Evolutionary conservation across 2,113 vertebrate species (phyloP).

Genomic region (Lophotis ruficrista): DNA sequence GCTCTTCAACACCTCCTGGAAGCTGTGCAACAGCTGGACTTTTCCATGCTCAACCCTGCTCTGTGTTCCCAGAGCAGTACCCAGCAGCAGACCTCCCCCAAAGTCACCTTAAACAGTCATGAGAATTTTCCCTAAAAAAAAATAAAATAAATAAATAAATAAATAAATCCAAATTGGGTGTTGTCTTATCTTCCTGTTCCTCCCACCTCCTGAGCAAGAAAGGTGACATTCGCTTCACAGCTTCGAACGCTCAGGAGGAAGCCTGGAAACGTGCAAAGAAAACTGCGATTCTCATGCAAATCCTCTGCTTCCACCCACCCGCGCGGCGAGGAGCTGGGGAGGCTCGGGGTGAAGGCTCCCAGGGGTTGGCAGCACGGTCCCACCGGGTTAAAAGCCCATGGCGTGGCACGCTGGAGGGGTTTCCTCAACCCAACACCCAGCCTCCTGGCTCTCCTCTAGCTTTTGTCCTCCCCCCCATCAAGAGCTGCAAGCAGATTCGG

Average conservation of each 20-base stretch:
- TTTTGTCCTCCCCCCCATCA: not conserved
- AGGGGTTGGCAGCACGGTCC: not conserved
- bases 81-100: not conserved
- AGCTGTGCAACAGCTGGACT: not conserved
- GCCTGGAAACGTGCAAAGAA: constrained; percentile 29
- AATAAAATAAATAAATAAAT: no score
- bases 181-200: not conserved
- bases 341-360: not conserved
- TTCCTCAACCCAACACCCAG: not conserved
- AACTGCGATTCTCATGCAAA: not conserved
- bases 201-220: not conserved
- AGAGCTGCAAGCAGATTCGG: not conserved
- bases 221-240: constrained; percentile 13
- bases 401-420: not conserved
- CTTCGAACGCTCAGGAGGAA: not conserved
- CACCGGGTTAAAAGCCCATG: not conserved
- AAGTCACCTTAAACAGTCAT: not conserved
- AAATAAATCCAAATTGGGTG: not conserved
- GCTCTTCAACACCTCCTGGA: not conserved
- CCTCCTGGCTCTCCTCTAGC: not conserved
- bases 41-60: not conserved
- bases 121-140: not conserved
- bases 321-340: not conserved
- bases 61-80: not conserved
- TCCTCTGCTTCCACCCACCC: not conserved